A percentile compares a stretch with the other conserved stretches of the same genome.
Evolutionary conservation across 2,888 invertebrate species (phyloP).

Genomic region (Eupithecia centaureata): DNA sequence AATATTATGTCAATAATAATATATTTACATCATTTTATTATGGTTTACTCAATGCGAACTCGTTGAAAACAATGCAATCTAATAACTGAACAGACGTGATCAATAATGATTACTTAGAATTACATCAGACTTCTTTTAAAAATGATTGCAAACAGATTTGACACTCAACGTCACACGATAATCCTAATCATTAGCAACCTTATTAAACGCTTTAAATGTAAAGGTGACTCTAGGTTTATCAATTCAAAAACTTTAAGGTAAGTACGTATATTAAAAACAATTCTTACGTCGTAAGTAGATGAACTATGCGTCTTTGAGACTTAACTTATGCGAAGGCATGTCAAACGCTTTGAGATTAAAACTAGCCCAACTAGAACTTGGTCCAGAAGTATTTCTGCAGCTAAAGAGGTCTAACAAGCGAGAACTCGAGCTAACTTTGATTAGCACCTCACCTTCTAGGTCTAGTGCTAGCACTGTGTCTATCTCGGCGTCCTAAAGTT

Average conservation of each 20-base stretch:
- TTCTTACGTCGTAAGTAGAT: not conserved
- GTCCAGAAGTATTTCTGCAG: not conserved
- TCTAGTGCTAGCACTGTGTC: conserved; percentile 15
- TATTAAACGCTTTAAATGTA: not conserved
- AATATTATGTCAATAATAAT: too few relatives aligned
- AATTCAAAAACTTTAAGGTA: too few relatives aligned
- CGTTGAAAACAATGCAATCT: not conserved
- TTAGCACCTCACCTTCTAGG: conserved; percentile 10
- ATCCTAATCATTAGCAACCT: not conserved
- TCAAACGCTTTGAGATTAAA: not conserved
- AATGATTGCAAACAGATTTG: not conserved
- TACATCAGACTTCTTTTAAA: not conserved
- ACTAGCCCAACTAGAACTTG: not conserved
- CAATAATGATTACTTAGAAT: too few relatives aligned
- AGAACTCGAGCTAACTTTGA: conserved; percentile 1
- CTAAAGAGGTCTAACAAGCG: not conserved
- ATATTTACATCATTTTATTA: too few relatives aligned
- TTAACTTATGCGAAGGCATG: not conserved
- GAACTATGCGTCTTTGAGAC: not conserved
- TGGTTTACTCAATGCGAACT: not conserved
- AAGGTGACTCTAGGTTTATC: too few relatives aligned
- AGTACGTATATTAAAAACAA: too few relatives aligned
- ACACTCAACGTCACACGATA: not conserved
- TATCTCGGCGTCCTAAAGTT: conserved; percentile 42
- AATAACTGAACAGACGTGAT: too few relatives aligned